Evolutionary conservation across 2,113 vertebrate species (phyloP), one percentile per base, ranked within the genome.

Genomic region (Sinocyclocheilus grahami): DNA sequence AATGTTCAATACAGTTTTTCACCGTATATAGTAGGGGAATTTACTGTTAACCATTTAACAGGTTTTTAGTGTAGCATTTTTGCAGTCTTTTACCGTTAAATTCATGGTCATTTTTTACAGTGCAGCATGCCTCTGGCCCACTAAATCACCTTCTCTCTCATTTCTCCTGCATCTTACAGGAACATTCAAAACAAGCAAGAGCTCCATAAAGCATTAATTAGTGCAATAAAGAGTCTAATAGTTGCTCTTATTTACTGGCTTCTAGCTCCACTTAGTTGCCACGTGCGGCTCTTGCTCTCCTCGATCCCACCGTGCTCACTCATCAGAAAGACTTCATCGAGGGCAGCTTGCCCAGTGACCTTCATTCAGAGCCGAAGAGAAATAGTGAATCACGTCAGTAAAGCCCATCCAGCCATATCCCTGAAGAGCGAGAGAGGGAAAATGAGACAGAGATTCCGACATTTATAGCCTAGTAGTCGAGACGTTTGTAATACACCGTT

Each of bases 181-280:
- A 58, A 39, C 83, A 72, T 89, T 90, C 87, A 86, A 79, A 74
- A 75, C 86, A 86, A 89, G 85, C 33, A 86, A 89, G 79, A 88
- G 88, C 86, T 87, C 85, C 85, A 86, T 91, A 90, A 92, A 92
- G 88, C 87, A 85, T 90, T 92, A 88, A 90, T 91, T 92, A 89
- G 88, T 12, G 78, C 77, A 80, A 86, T 91, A 91, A 92, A 92
- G 75, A 42, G 82, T 77, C 83, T 76, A 82, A 89, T 86, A 85
- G 86, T 84, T 79, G 85, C 65, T 83, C 84, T 90, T 87, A 88
- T 90, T 88, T 90, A 89, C 88, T 88, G 86, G 87, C 20, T 33
- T 83, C 82, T 78, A 37, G 46, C 77, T 83, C 81, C 71, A 77
- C 77, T 30, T 85, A 67, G 69, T 53, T 89, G 79, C 79, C n/a